Percentiles rank a stretch among this genome's conserved stretches.
Conservation (phyloP, 2,113 vertebrate species). For the Hippocampus barbouri region DNA sequence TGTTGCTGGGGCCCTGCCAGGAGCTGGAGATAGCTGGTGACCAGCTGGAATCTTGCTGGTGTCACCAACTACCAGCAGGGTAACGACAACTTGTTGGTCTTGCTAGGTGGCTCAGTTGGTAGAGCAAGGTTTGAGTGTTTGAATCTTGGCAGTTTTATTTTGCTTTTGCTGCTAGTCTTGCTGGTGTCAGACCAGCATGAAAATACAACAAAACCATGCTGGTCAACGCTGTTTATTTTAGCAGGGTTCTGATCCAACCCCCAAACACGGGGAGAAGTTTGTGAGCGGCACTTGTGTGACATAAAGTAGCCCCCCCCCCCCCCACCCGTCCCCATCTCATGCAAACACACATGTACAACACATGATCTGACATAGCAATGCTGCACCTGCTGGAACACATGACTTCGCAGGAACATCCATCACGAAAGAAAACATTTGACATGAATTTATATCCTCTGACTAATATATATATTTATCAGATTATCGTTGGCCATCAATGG, state of each 20-base stretch:
- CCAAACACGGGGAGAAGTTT: constrained; percentile 11
- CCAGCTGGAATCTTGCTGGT: too few species aligned
- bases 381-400: constrained; percentile 39
- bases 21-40: too few species aligned
- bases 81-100: too few species aligned
- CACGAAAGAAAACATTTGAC: background rate
- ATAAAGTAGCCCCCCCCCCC: background rate
- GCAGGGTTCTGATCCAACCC: background rate
- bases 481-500: background rate
- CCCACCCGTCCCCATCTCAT: background rate
- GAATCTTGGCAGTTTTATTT: too few species aligned
- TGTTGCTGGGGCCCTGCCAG: too few species aligned
- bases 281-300: constrained; percentile 8
- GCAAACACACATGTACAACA: constrained; percentile 27
- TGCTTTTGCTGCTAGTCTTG: too few species aligned
- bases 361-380: constrained; percentile 10
- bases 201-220: too few species aligned
- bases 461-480: background rate
- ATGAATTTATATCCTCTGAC: background rate
- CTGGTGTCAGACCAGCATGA: too few species aligned
- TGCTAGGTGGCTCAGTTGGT: too few species aligned
- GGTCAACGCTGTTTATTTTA: too few species aligned
- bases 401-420: constrained; percentile 14
- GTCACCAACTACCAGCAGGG: too few species aligned
- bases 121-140: too few species aligned